Base-by-base conservation (phyloP, 2,888 invertebrate species). In the Aspidapion aeneum region DNA sequence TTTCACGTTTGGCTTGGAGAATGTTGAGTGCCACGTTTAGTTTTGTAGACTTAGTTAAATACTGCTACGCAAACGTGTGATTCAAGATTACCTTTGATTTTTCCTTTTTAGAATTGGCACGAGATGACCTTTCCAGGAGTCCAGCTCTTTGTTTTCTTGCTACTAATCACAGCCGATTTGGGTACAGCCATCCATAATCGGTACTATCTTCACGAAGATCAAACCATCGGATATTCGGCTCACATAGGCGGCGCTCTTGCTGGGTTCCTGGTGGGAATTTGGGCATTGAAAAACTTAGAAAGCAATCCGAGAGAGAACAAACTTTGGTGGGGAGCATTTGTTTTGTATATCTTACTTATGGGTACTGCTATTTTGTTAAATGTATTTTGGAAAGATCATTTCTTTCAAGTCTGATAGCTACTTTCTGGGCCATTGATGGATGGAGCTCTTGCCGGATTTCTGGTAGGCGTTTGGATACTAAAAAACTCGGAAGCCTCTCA, bases 181-280 rank as follows among this genome's bases (percentile, higher is more conserved):
- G 93, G 94, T 21, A 89, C 92, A 7, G 96, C 98, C 0, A 85
- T 98, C 21, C 96, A 96, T 80, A 90, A 92, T 76, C 84, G 94
- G 16, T 94, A 95, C 78, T 82, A 87, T 66, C 82, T 86, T 9
- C 83, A 87, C 50, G 80, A 84, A 1, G 81, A 86, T 57, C 88
- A 89, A 74, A 87, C 66, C 92, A 89, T 96, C 58, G 96, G 96
- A 12, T 96, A 98, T 75, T 90, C 93, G 1, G 97, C 98, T 16
- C 98, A 98, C 80, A 82, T 97, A 55, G 95, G 68, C 1, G 75
- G 98, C 0, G 94, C 95, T 22, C 69, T 96, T 1, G 95, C 96
- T 57, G 98, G 98, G 72, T 78, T 90, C 2, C 78, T 89, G 18
- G 84, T 89, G 51, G 89, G 88, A 1, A 83, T 89, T 66, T 85